phyloP scores from a whole-genome alignment of 37 sponge, comb jelly and placozoan genomes.

The Chondrosia reniformis region DNA sequence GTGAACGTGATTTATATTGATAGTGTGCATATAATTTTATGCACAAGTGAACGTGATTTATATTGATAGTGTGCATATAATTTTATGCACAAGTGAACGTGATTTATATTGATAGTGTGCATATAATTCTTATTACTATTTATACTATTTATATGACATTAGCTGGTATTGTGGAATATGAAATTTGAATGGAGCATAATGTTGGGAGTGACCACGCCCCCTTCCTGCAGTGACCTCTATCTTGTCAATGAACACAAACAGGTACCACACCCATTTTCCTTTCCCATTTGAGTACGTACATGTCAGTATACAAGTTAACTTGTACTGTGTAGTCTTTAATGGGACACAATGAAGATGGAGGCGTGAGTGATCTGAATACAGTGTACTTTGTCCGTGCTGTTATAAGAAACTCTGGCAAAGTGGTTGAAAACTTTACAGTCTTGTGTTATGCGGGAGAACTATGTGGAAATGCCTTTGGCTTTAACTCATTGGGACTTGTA shows the following conservation, averaged over 20 bases:
- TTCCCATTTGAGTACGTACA: too few relatives aligned
- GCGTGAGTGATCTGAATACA: background rate
- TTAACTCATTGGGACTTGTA: slow-evolving; percentile 21
- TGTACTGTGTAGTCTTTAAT: slow-evolving; percentile 19
- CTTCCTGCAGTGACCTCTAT: slow-evolving; percentile 32
- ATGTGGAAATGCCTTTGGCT: slow-evolving; percentile 53
- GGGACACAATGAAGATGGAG: slow-evolving; percentile 52
- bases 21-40: too few relatives aligned
- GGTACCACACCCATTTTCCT: background rate
- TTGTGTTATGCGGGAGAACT: slow-evolving; percentile 39
- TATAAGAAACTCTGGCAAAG: background rate
- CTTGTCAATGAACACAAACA: background rate
- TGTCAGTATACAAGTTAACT: background rate
- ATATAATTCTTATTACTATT: too few relatives aligned
- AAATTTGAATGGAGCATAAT: slow-evolving; percentile 19
- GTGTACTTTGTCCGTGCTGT: slow-evolving; percentile 23
- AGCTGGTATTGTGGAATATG: slow-evolving; percentile 39
- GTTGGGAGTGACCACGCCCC: slow-evolving; percentile 10
- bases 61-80: too few relatives aligned
- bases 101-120: background rate
- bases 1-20: background rate
- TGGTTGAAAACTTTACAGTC: slow-evolving; percentile 35
- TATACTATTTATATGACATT: background rate
- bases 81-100: too few relatives aligned
- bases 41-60: background rate